Evolutionary conservation across 2,113 vertebrate genomes (phyloP), one percentile per base, ranked within the genome.

Genomic region (Collichthys lucidus): DNA sequence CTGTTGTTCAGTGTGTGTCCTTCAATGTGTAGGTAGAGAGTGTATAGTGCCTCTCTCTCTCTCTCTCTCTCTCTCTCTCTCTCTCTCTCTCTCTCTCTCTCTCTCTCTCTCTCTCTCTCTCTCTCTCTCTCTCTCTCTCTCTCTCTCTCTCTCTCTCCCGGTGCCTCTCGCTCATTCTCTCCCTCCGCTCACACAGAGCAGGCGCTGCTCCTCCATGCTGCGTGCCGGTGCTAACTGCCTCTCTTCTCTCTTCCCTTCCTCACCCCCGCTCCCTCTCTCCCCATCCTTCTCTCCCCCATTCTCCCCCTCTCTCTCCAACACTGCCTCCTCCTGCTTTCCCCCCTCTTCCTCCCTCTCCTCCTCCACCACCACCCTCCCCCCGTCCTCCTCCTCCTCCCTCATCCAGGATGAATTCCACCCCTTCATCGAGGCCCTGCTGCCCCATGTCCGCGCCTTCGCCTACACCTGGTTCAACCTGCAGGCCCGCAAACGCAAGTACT

Each of bases 381-480:
- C 87, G 80, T 79, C 86, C 74, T 79, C 85, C 2, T 88, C 84
- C 70, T 88, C 85, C 77, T 87, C 92, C 77, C 91, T 92, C 91
- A 82, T 86, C 66, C 96, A 98, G 97, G 97, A 98, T 97, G 97
- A 98, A 95, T 98, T 98, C 96, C 97, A 98, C 95, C 97, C 97
- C 40, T 98, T 98, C 95, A 98, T 98, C 92, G 97, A 98, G 96
- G 97, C 97, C 90, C 97, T 98, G 93, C 97, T 98, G 93, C 97
- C 97, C 92, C 97, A 98, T 72, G 97, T 98, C 92, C 97, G 97
- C 94, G 97, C 97, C 94, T 98, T 98, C 57, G 96, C 97, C 93
- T 98, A 98, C 87, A 98, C 97, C 92, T 98, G 97, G 97, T 98
- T 98, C 95, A 98, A 98, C 96, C 96, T 98, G 90, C 97, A 98